phyloP scores from a whole-genome alignment of 92 coral and sea anemone genomes.

The Parazoanthus swiftii region DNA sequence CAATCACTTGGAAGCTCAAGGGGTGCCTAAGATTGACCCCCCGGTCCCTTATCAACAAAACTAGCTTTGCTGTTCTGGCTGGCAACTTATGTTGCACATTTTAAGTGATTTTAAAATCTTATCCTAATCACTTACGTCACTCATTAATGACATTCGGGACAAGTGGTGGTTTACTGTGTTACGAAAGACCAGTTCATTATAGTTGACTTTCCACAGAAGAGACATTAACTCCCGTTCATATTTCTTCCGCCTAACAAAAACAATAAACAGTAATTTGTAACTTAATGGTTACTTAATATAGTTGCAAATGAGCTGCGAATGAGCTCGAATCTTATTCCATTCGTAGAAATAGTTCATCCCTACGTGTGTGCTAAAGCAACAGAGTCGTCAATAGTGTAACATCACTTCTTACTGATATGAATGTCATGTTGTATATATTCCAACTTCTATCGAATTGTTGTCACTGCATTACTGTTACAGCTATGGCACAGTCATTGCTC shows the following conservation, averaged over 20 bases:
- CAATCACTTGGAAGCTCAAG: too few relatives aligned
- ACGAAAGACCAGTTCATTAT: constrained; percentile 59
- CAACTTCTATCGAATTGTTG: neutral
- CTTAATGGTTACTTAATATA: neutral
- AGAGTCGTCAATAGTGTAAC: too few relatives aligned
- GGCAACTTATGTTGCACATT: neutral
- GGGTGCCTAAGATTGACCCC: too few relatives aligned
- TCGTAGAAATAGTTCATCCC: too few relatives aligned
- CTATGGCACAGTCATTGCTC: neutral
- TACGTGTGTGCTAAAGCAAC: too few relatives aligned
- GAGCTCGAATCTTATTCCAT: neutral
- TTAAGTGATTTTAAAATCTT: neutral
- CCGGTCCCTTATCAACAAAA: too few relatives aligned
- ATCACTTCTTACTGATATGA: too few relatives aligned
- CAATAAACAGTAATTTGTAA: neutral
- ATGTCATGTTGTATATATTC: too few relatives aligned
- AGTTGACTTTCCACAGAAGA: constrained; percentile 83
- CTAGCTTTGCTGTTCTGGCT: neutral
- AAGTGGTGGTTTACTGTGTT: constrained; percentile 22
- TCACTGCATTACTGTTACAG: neutral
- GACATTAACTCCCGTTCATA: constrained; percentile 77
- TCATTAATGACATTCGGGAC: constrained; percentile 19
- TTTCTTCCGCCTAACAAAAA: constrained; percentile 60
- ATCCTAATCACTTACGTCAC: constrained; percentile 16
- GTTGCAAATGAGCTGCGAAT: neutral